Conservation (phyloP, 2,113 vertebrate genomes). For the Amblyopsis rosae region DNA sequence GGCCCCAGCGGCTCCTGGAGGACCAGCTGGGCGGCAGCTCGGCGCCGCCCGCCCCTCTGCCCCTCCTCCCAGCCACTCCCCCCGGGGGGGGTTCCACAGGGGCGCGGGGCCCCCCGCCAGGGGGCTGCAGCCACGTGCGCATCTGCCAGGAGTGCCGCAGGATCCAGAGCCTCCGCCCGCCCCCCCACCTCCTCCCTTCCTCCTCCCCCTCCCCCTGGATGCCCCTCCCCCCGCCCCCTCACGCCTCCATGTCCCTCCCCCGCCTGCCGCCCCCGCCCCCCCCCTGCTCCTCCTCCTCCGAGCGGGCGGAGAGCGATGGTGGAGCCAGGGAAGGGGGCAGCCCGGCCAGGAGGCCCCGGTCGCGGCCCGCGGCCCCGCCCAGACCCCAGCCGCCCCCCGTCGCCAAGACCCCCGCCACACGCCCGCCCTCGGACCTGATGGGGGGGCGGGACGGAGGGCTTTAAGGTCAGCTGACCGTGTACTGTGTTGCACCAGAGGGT, state of each 20-base stretch:
- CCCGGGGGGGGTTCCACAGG: conserved; percentile 32
- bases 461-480: conserved; percentile 11
- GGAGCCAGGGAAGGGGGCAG: conserved; percentile 71
- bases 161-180: conserved; percentile 83
- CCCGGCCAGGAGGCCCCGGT: conserved; percentile 69
- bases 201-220: conserved; percentile 38
- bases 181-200: conserved; percentile 44
- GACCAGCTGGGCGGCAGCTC: conserved; percentile 73
- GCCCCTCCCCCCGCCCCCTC: conserved; percentile 52
- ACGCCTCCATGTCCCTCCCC: conserved; percentile 62
- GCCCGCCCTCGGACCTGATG: conserved; percentile 61
- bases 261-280: conserved; percentile 53
- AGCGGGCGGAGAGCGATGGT: conserved; percentile 66
- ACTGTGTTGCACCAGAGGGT: too few relatives aligned
- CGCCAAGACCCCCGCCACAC: conserved; percentile 73
- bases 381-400: conserved; percentile 76
- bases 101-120: conserved; percentile 53
- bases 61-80: conserved; percentile 10
- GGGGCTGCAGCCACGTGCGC: conserved; percentile 71
- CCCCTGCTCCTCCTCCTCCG: conserved; percentile 50
- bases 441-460: conserved; percentile 53
- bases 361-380: conserved; percentile 75
- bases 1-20: conserved; percentile 85
- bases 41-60: conserved; percentile 31
- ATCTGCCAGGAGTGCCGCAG: conserved; percentile 86